Conservation (phyloP, 2,888 invertebrate genomes). For the Ectemnius lituratus region DNA sequence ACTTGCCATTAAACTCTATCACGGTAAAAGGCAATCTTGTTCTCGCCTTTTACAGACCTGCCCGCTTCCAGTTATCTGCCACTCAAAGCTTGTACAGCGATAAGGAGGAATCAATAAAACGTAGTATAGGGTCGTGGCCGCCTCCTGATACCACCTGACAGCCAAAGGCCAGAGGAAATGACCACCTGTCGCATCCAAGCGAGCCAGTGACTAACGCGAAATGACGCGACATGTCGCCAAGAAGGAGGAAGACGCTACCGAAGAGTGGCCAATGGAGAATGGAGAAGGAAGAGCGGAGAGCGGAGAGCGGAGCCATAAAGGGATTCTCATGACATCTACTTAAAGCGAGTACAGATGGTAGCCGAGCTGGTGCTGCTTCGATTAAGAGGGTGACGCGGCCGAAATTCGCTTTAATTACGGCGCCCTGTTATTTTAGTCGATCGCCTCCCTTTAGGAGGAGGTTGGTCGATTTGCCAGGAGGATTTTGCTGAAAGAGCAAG, state of each 20-base stretch:
- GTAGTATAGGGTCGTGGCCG: not conserved
- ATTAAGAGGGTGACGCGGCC: slow-evolving; percentile 55
- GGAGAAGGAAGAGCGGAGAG: not conserved
- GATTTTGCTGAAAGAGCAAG: no score
- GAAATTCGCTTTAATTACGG: slow-evolving; percentile 48
- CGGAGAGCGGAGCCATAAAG: not conserved
- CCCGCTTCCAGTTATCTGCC: not conserved
- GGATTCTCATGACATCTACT: slow-evolving; percentile 37
- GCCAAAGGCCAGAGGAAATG: slow-evolving; percentile 29
- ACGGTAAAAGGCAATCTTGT: not conserved
- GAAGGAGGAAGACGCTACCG: no score
- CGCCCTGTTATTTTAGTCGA: slow-evolving; percentile 32
- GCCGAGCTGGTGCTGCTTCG: slow-evolving; percentile 30
- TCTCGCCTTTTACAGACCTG: not conserved
- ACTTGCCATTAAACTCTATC: not conserved
- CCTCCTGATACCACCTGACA: slow-evolving; percentile 18
- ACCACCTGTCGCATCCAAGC: slow-evolving; percentile 42
- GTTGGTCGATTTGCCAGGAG: no score
- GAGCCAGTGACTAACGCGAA: not conserved
- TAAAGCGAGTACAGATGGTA: slow-evolving; percentile 41
- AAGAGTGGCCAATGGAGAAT: no score
- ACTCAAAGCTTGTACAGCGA: not conserved
- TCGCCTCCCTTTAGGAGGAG: not conserved
- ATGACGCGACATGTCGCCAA: no score
- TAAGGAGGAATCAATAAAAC: slow-evolving; percentile 8